These are phyloP conservation scores for Magallana gigas DNA, from an alignment of 1,140 invertebrate genomes.

Conservation along the genomic window DNA sequence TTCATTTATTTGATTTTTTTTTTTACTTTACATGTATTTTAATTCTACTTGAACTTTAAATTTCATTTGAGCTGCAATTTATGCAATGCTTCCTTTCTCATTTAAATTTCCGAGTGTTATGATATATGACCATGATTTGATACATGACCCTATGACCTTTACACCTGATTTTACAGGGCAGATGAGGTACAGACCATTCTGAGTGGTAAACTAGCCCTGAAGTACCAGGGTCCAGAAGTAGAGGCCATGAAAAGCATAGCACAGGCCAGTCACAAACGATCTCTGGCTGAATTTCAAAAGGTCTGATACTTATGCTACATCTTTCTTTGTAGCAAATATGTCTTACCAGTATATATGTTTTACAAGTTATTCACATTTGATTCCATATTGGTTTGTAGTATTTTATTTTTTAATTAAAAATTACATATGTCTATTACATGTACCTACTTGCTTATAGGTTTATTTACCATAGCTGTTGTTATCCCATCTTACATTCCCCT, in stretches of 20 bases:
- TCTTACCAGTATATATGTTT: too few relatives aligned
- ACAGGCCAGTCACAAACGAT: slow-evolving; percentile 96
- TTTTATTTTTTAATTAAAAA: too few relatives aligned
- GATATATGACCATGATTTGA: slow-evolving; percentile 1
- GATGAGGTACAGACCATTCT: slow-evolving; percentile 98
- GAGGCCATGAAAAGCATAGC: slow-evolving; percentile 99
- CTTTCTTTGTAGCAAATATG: too few relatives aligned
- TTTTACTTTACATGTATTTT: neutral
- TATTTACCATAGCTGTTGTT: too few relatives aligned
- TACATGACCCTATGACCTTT: too few relatives aligned
- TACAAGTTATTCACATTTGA: too few relatives aligned
- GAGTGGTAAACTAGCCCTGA: slow-evolving; percentile 97
- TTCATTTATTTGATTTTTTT: neutral
- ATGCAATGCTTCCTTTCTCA: too few relatives aligned
- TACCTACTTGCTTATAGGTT: too few relatives aligned
- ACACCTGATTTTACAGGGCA: slow-evolving; percentile 81
- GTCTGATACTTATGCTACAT: slow-evolving; percentile 66
- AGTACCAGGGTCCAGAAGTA: slow-evolving; percentile 96
- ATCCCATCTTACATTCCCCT: too few relatives aligned
- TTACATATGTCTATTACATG: too few relatives aligned
- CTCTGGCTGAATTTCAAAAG: slow-evolving; percentile 95
- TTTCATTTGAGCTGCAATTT: neutral
- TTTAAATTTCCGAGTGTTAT: neutral
- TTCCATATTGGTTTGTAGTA: too few relatives aligned
- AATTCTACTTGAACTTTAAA: neutral